Conservation (phyloP, 1,140 invertebrate genomes). For the Kradibia gibbosae region DNA sequence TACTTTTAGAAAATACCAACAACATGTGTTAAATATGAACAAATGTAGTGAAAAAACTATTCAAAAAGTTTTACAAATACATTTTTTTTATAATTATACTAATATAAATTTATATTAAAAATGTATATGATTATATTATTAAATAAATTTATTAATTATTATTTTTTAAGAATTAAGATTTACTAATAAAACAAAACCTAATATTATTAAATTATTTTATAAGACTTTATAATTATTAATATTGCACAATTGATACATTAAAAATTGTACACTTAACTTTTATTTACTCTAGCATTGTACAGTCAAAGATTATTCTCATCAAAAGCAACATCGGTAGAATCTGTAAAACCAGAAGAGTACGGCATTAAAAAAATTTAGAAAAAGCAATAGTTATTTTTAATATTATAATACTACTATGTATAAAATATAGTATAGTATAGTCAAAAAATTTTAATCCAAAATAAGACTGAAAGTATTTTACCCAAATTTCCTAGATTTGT, state of each 20-base stretch:
- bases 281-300: slow-evolving; percentile 50
- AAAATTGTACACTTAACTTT: not conserved
- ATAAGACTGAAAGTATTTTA: slow-evolving; percentile 90
- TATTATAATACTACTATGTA: too few species aligned
- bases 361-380: slow-evolving; percentile 74
- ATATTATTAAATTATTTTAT: too few species aligned
- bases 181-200: too few species aligned
- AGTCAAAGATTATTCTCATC: slow-evolving; percentile 60
- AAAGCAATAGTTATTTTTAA: slow-evolving; percentile 73
- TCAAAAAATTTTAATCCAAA: slow-evolving; percentile 91
- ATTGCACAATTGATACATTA: too few species aligned
- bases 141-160: not conserved
- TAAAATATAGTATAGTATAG: slow-evolving; percentile 94
- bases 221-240: too few species aligned
- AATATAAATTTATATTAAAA: too few species aligned
- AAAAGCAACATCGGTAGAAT: slow-evolving; percentile 54
- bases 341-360: slow-evolving; percentile 66
- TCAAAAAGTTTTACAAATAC: too few species aligned
- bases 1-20: not conserved
- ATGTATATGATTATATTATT: not conserved
- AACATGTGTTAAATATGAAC: slow-evolving; percentile 1
- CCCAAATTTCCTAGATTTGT: slow-evolving; percentile 96
- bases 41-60: too few species aligned
- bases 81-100: not conserved
- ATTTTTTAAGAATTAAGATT: too few species aligned